phyloP scores from a whole-genome alignment of 2,888 invertebrate species.

The Xiphydria camelus region DNA sequence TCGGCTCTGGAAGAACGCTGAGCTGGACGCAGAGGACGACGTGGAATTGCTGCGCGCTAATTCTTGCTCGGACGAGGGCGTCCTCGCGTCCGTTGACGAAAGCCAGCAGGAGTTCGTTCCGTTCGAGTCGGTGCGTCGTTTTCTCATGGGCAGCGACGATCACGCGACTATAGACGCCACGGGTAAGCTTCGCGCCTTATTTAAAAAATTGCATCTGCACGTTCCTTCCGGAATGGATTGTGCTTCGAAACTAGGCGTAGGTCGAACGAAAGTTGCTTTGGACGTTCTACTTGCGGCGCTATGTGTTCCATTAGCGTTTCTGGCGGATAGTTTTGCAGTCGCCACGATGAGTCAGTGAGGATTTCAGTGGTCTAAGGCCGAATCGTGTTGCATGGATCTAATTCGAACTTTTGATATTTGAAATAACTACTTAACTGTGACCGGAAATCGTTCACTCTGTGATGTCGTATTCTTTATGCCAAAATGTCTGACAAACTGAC shows the following conservation, averaged over 20 bases:
- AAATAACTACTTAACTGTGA: no score
- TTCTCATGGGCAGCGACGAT: conserved; percentile 38
- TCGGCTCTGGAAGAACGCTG: conserved; percentile 26
- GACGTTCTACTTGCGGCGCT: background rate
- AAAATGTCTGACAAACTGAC: no score
- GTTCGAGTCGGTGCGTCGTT: conserved; percentile 46
- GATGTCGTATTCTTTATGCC: no score
- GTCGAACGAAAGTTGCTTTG: background rate
- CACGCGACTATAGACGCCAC: conserved; percentile 31
- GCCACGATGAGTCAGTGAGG: no score
- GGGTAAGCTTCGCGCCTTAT: conserved; percentile 26
- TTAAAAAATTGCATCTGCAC: background rate
- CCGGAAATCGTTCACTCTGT: no score
- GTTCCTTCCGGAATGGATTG: no score
- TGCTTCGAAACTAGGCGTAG: background rate
- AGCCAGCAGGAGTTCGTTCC: conserved; percentile 50
- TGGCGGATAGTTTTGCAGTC: no score
- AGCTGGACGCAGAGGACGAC: conserved; percentile 29
- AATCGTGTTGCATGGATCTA: no score
- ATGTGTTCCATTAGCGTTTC: no score
- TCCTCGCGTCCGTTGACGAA: conserved; percentile 34
- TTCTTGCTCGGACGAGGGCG: conserved; percentile 27
- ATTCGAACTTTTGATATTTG: no score
- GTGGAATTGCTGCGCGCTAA: conserved; percentile 27
- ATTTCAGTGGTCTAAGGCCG: no score